Base-by-base conservation (phyloP, 2,113 vertebrate genomes). In the Pleuronectes platessa region DNA sequence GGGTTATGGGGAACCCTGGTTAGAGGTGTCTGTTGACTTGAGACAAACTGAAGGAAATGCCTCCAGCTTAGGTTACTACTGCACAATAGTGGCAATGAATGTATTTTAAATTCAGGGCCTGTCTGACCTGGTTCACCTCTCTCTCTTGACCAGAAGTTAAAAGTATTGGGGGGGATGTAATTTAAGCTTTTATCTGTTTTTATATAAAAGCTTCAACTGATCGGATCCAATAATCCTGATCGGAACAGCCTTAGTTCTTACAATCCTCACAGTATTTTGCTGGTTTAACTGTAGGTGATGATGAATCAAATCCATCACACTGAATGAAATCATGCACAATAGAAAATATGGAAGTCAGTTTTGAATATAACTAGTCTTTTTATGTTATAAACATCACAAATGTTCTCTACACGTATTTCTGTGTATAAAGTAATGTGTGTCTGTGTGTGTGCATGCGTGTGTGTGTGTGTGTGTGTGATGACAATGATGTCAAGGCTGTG, bases 401-500 rank as follows among this genome's bases (percentile, higher is more conserved):
- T 54, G 23, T 20, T 47, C 14, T 26, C n/a, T 59, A 6, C 18
- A 26, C 24, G n/a, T 77, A n/a, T 51, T 54, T 70, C 23, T 13
- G 24, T 81, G 64, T 67, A 45, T 56, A 71, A 55, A 42, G n/a
- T 7, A 9, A 9, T 15, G n/a, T 74, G 31, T 61, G 49, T 56
- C 17, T 81, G 31, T 56, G 45, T 78, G 69, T 7, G 6, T 7
- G 26, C 3, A 3, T 18, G 23, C 71, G 24, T 58, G 42, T 56
- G 23, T 81, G 31, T 51, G 23, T 58, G 49, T 56, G 23, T 81
- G 31, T 51, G 45, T 78, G 66, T 9, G 69, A 21, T 76, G 17
- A 76, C 49, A 45, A 54, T n/a, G 31, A 66, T 49, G 72, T 71
- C 56, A 88, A 47, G 35, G 56, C 56, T 56, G 54, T 8, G 59